Conservation (phyloP, 2,797 vertebrate genomes). For the Tachyglossus aculeatus region DNA sequence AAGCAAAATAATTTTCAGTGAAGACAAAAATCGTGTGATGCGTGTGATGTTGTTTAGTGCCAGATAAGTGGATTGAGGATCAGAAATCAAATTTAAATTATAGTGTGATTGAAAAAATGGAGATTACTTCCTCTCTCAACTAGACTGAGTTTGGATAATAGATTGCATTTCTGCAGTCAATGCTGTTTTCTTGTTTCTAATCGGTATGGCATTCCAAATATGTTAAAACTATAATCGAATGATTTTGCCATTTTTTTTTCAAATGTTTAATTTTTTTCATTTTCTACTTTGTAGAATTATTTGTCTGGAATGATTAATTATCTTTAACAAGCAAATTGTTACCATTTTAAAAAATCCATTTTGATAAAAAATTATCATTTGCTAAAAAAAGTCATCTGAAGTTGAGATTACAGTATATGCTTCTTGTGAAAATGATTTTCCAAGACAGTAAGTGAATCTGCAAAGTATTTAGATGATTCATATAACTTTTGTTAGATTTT, state of each 20-base stretch:
- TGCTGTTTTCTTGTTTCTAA: neutral
- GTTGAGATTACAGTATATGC: too few relatives aligned
- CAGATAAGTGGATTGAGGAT: constrained; percentile 55
- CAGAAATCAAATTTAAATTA: constrained; percentile 55
- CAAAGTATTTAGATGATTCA: neutral
- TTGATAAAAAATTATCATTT: too few relatives aligned
- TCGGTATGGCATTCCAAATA: too few relatives aligned
- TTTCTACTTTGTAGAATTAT: too few relatives aligned
- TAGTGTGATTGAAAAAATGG: constrained; percentile 39
- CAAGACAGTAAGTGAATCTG: neutral
- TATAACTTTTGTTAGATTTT: neutral
- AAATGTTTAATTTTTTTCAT: too few relatives aligned
- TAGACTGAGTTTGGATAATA: constrained; percentile 35
- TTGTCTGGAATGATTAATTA: too few relatives aligned
- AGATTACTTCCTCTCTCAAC: constrained; percentile 29
- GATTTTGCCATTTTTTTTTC: too few relatives aligned
- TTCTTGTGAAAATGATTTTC: too few relatives aligned
- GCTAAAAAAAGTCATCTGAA: too few relatives aligned
- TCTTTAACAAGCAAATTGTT: too few relatives aligned
- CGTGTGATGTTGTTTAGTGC: constrained; percentile 30
- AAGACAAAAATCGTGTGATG: constrained; percentile 37
- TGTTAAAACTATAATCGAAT: too few relatives aligned
- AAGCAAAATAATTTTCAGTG: constrained; percentile 34
- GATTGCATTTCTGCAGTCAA: constrained; percentile 9
- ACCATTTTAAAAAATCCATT: too few relatives aligned